phyloP scores from a whole-genome alignment of 2,888 invertebrate genomes.

The Cepaea hortensis region DNA sequence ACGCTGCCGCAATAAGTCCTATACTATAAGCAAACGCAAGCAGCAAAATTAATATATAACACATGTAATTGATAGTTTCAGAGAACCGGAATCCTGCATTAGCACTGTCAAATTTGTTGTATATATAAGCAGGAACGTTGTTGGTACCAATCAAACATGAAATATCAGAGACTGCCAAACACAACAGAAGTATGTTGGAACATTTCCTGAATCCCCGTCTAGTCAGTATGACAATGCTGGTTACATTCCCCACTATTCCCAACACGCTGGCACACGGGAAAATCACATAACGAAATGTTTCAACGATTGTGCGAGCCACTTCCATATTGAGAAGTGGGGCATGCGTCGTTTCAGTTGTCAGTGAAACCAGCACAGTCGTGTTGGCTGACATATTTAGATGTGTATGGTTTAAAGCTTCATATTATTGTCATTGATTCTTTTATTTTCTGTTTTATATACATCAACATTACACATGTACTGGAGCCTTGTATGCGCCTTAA shows the following conservation, averaged over 20 bases:
- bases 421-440: too few relatives aligned
- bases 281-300: background rate
- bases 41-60: background rate
- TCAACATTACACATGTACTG: too few relatives aligned
- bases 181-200: background rate
- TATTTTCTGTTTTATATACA: too few relatives aligned
- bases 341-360: too few relatives aligned
- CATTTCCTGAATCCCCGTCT: background rate
- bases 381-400: too few relatives aligned
- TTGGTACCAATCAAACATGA: background rate
- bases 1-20: background rate
- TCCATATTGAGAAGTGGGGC: background rate
- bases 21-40: background rate
- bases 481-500: too few relatives aligned
- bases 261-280: background rate
- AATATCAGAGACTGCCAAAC: background rate
- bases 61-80: background rate
- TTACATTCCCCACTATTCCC: background rate
- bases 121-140: background rate
- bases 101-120: background rate
- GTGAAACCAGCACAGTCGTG: too few relatives aligned
- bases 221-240: background rate
- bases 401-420: too few relatives aligned
- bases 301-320: background rate
- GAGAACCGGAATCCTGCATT: background rate